Percentiles rank a stretch among this genome's conserved stretches.
Evolutionary conservation across 2,888 invertebrate genomes (phyloP).

Genomic region (Volucella zonaria): DNA sequence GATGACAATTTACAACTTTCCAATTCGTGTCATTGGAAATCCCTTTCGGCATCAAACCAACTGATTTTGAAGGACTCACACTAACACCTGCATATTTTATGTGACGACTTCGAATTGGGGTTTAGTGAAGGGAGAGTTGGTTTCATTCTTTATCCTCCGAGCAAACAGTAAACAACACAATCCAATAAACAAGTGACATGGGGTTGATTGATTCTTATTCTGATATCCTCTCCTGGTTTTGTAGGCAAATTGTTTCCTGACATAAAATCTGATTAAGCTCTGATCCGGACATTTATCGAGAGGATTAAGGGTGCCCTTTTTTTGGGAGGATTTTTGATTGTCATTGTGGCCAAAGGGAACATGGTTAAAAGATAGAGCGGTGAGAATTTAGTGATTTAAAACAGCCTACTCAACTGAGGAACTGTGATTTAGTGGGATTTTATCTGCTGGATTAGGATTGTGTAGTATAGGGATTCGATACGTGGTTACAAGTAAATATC

Average conservation of each 20-base stretch:
- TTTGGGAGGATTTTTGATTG: no score
- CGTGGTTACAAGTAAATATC: no score
- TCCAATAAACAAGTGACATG: conserved; percentile 7
- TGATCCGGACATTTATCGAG: conserved; percentile 39
- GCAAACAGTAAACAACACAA: conserved; percentile 20
- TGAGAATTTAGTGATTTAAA: no score
- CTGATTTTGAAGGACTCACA: conserved; percentile 21
- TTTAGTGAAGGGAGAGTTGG: not conserved
- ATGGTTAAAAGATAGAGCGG: no score
- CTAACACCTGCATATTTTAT: conserved; percentile 38
- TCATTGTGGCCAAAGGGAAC: no score
- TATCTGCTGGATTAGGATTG: no score
- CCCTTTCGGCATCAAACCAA: not conserved
- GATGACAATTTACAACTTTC: no score
- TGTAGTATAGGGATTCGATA: no score
- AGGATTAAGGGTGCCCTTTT: conserved; percentile 21
- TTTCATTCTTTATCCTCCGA: not conserved
- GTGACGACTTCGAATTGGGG: not conserved
- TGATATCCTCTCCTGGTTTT: not conserved
- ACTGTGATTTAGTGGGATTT: no score
- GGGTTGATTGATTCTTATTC: conserved; percentile 3
- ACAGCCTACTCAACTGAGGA: no score
- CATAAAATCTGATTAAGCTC: conserved; percentile 41
- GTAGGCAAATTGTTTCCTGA: conserved; percentile 44
- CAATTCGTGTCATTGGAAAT: no score